A percentile compares a stretch with the other conserved stretches of the same genome.
phyloP scores from a whole-genome alignment of 2,888 invertebrate species.

The Catotricha subobsoleta region DNA sequence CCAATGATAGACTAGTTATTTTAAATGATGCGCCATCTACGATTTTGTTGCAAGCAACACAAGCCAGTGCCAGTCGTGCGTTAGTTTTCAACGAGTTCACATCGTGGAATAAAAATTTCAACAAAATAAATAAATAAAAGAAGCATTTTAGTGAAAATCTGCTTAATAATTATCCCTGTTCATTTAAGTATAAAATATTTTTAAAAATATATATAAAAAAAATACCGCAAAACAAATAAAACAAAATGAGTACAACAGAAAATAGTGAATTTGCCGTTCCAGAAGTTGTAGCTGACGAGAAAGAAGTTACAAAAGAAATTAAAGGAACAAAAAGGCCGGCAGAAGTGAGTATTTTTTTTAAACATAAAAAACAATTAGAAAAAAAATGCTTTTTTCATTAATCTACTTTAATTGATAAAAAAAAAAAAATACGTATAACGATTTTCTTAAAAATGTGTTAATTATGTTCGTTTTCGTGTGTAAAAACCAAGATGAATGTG shows the following conservation, averaged over 20 bases:
- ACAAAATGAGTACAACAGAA: conserved; percentile 60
- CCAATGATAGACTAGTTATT: neutral
- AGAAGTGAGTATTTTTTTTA: conserved; percentile 41
- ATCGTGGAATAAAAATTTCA: conserved; percentile 2
- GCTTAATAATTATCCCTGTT: neutral
- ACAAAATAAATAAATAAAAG: neutral
- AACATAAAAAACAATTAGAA: neutral
- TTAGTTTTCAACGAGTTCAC: conserved; percentile 6
- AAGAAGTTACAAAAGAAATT: conserved; percentile 53
- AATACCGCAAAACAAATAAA: conserved; percentile 19
- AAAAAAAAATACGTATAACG: neutral
- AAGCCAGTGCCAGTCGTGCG: conserved; percentile 4
- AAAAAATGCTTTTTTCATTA: neutral
- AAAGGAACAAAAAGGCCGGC: conserved; percentile 67
- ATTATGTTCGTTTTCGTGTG: neutral
- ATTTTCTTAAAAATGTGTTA: too few relatives aligned
- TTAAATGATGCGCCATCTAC: conserved; percentile 6
- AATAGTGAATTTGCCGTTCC: conserved; percentile 49
- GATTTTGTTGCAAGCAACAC: neutral
- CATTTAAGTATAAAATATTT: conserved; percentile 2
- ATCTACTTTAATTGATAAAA: neutral
- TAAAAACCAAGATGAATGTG: too few relatives aligned
- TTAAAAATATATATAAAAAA: conserved; percentile 11
- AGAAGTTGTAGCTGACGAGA: conserved; percentile 35
- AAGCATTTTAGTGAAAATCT: neutral